A percentile compares a stretch with the other conserved stretches of the same genome.
phyloP scores from a whole-genome alignment of 2,113 vertebrate genomes.

The Anser brachyrhynchus region DNA sequence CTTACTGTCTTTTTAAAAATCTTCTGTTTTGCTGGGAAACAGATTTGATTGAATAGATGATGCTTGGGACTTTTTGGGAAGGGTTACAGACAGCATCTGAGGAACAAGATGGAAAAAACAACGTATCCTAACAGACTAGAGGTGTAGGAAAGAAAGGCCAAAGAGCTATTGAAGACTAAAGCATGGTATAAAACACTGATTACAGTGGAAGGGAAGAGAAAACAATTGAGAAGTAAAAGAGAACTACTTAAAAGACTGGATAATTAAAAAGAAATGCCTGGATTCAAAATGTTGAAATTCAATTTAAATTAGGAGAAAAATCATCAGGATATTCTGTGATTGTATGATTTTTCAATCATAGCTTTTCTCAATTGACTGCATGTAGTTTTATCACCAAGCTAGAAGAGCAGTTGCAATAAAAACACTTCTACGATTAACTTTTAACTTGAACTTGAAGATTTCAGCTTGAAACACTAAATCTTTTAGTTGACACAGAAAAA shows the following conservation, averaged over 20 bases:
- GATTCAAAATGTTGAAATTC: not conserved
- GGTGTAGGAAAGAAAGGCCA: not conserved
- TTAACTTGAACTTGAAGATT: not conserved
- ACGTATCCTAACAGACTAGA: not conserved
- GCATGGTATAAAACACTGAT: not conserved
- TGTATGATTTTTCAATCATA: not conserved
- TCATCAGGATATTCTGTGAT: too few relatives aligned
- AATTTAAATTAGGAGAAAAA: not conserved
- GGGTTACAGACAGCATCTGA: not conserved
- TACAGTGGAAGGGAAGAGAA: not conserved
- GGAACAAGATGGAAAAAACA: not conserved
- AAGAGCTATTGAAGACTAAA: not conserved
- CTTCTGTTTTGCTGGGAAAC: not conserved
- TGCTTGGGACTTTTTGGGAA: not conserved
- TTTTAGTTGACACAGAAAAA: not conserved
- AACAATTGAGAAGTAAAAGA: not conserved
- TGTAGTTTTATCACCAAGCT: not conserved
- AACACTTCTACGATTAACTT: not conserved
- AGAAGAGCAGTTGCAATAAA: not conserved
- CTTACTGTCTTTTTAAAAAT: not conserved
- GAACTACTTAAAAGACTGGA: not conserved
- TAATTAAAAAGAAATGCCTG: not conserved
- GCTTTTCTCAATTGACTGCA: not conserved
- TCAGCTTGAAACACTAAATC: not conserved
- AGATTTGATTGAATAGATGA: not conserved